A percentile compares a stretch with the other conserved stretches of the same genome.
Evolutionary conservation across 2,888 invertebrate species (phyloP).

Genomic region (Cryptus armator): DNA sequence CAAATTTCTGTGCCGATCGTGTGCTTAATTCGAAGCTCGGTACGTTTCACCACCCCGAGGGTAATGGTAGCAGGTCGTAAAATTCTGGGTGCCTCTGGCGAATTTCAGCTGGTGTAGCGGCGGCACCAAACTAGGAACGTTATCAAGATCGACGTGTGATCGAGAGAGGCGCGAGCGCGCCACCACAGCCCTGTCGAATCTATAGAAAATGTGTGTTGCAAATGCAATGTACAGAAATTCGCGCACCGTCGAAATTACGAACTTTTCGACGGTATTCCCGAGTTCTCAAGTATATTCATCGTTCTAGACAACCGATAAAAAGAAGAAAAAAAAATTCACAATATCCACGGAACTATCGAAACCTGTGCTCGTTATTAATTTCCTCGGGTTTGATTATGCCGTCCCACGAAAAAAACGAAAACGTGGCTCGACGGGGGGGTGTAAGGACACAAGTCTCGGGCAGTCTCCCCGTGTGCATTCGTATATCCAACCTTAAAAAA

Average conservation of each 20-base stretch:
- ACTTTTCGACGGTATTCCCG: constrained; percentile 18
- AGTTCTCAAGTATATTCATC: background rate
- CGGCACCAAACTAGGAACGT: constrained; percentile 55
- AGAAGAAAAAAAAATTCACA: background rate
- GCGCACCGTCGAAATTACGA: background rate
- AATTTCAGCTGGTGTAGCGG: constrained; percentile 53
- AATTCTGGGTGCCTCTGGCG: constrained; percentile 48
- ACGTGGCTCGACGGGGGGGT: constrained; percentile 1
- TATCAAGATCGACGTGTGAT: constrained; percentile 72
- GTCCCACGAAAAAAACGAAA: background rate
- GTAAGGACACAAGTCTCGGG: constrained; percentile 17
- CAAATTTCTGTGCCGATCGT: constrained; percentile 65
- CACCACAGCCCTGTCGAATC: constrained; percentile 27
- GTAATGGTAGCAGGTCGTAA: constrained; percentile 49
- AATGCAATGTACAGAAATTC: constrained; percentile 12
- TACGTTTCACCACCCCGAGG: constrained; percentile 30
- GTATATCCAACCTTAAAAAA: constrained; percentile 68
- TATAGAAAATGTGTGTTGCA: constrained; percentile 46
- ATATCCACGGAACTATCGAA: background rate
- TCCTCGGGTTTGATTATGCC: background rate
- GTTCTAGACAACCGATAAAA: background rate
- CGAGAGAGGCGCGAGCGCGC: constrained; percentile 56
- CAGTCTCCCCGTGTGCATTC: constrained; percentile 24
- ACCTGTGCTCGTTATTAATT: background rate
- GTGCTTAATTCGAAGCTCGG: constrained; percentile 55